Evolutionary conservation across 2,797 vertebrate genomes (phyloP).

Genomic region (Lithobates sylvaticus): DNA sequence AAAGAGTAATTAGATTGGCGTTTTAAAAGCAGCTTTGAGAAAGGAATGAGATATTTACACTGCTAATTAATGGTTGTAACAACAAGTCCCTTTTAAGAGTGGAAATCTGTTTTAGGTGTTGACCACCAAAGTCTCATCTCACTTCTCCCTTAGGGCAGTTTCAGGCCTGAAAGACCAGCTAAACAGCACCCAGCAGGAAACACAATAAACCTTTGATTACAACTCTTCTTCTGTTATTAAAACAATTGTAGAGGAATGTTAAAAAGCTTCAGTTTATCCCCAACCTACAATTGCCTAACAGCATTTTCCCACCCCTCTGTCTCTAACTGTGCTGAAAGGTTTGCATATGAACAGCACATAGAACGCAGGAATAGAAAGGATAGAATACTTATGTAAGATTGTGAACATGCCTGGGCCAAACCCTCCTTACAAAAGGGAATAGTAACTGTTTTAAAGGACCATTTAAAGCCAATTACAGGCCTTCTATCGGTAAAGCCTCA

Average conservation of each 20-base stretch:
- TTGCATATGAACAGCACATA: slow-evolving; percentile 2
- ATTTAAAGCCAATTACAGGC: no score
- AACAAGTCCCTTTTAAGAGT: slow-evolving; percentile 40
- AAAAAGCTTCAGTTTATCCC: slow-evolving; percentile 17
- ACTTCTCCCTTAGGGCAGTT: slow-evolving; percentile 54
- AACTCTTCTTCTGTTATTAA: slow-evolving; percentile 30
- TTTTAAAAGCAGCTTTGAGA: slow-evolving; percentile 8
- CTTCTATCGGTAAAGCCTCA: no score
- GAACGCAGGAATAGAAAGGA: not conserved
- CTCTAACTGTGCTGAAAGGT: not conserved
- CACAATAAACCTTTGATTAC: slow-evolving; percentile 52
- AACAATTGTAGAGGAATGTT: slow-evolving; percentile 35
- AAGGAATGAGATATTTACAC: slow-evolving; percentile 9
- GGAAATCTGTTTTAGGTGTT: slow-evolving; percentile 49
- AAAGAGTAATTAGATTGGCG: not conserved
- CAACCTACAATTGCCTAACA: slow-evolving; percentile 24
- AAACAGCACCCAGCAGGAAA: slow-evolving; percentile 46
- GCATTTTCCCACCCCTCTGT: not conserved
- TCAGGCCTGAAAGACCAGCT: slow-evolving; percentile 52
- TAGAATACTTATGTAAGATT: not conserved
- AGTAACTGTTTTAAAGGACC: no score
- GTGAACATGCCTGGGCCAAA: slow-evolving; percentile 1
- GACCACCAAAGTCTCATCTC: slow-evolving; percentile 45
- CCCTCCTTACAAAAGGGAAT: no score
- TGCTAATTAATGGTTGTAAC: slow-evolving; percentile 38